Evolutionary conservation across 2,113 vertebrate genomes (phyloP).

Genomic region (Psittacula cyanocephala): DNA sequence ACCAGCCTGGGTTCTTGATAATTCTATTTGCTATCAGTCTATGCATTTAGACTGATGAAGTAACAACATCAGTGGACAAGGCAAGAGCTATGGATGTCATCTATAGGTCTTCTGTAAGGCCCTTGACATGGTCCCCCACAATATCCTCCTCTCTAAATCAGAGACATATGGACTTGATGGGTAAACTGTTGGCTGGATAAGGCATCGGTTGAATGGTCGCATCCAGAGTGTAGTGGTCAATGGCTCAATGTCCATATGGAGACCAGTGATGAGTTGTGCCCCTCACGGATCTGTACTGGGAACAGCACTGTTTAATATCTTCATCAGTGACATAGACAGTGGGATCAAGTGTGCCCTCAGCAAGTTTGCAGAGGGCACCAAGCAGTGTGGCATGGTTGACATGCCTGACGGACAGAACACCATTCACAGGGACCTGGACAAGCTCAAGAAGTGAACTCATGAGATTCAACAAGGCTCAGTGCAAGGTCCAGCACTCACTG

Average conservation of each 20-base stretch:
- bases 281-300: background rate
- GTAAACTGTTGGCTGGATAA: background rate
- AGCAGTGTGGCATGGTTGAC: background rate
- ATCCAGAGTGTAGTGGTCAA: background rate
- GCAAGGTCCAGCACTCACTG: background rate
- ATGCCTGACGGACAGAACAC: background rate
- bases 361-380: background rate
- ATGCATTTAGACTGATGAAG: background rate
- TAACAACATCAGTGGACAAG: background rate
- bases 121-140: background rate
- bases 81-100: background rate
- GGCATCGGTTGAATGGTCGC: background rate
- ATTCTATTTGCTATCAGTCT: background rate
- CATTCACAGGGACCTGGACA: background rate
- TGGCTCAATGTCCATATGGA: background rate
- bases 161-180: background rate
- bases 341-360: accelerated
- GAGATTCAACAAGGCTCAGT: background rate
- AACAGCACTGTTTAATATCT: background rate
- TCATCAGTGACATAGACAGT: background rate
- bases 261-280: background rate
- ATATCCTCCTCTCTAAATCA: background rate
- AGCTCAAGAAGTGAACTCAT: background rate
- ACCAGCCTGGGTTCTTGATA: background rate
- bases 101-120: background rate